phyloP scores from a whole-genome alignment of 2,113 vertebrate genomes.

The Felis chaus region DNA sequence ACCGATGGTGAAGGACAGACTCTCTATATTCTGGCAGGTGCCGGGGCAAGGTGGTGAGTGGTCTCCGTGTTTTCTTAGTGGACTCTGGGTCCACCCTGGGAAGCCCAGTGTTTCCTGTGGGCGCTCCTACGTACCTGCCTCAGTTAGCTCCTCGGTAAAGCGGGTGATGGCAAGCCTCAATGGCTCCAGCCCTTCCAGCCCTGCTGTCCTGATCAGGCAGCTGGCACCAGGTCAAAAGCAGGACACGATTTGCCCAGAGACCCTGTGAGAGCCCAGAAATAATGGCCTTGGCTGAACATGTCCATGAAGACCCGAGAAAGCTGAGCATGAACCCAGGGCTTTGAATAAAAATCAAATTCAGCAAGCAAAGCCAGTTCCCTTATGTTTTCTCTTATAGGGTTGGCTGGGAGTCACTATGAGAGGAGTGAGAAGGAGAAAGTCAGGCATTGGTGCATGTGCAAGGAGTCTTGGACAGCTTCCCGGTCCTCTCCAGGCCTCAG shows the following conservation, averaged over 20 bases:
- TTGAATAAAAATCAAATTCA: not conserved
- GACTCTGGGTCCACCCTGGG: not conserved
- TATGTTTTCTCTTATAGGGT: fast-evolving
- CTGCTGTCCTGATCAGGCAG: not conserved
- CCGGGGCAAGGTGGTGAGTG: not conserved
- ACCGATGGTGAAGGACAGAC: too few species aligned
- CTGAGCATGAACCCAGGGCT: not conserved
- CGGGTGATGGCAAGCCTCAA: fast-evolving
- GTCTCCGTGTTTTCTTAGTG: fast-evolving
- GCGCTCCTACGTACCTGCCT: not conserved
- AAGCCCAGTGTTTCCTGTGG: not conserved
- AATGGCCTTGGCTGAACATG: not conserved
- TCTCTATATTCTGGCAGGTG: not conserved
- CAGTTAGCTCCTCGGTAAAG: not conserved
- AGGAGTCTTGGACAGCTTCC: not conserved
- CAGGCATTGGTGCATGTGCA: too few species aligned
- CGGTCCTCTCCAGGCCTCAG: not conserved
- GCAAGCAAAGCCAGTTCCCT: not conserved
- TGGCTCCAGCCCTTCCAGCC: not conserved
- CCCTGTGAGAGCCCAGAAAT: not conserved
- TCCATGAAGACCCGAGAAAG: not conserved
- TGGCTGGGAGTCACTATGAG: not conserved
- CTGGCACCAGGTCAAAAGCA: not conserved
- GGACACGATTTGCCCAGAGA: not conserved
- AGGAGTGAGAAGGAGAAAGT: not conserved